These are phyloP conservation scores for Crambe crambe DNA, from an alignment of 37 sponge, comb jelly and placozoan genomes.

Conservation along the genomic window DNA sequence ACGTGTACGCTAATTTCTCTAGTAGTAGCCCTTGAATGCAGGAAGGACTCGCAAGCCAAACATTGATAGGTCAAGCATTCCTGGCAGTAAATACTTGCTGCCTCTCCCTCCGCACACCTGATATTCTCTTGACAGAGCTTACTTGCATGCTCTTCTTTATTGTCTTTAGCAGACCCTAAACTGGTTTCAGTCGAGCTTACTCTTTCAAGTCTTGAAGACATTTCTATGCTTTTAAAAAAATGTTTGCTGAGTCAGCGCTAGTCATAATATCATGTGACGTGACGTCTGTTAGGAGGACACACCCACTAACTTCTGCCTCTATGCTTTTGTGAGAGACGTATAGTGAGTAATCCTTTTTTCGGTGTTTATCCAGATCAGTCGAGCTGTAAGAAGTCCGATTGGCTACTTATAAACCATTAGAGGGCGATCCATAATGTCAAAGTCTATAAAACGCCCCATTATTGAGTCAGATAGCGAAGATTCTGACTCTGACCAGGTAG, in stretches of 20 bases:
- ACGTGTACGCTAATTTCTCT: conserved; percentile 19
- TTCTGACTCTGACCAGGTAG: conserved; percentile 72
- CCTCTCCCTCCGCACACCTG: background rate
- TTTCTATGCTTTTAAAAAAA: background rate
- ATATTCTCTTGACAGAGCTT: conserved; percentile 40
- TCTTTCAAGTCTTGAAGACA: background rate
- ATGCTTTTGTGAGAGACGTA: too few species aligned
- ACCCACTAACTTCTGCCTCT: too few species aligned
- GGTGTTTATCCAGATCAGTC: too few species aligned
- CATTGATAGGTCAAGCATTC: conserved; percentile 72
- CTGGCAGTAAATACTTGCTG: conserved; percentile 37
- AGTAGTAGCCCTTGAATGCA: conserved; percentile 68
- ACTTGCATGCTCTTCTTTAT: background rate
- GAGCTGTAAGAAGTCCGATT: background rate
- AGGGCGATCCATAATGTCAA: conserved; percentile 12
- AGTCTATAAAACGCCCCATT: conserved; percentile 56
- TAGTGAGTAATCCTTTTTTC: too few species aligned
- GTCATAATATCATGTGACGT: background rate
- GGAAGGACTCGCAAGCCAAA: conserved; percentile 28
- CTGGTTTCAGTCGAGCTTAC: background rate
- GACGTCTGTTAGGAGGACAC: too few species aligned
- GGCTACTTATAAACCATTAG: background rate
- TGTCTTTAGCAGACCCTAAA: background rate
- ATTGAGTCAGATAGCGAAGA: conserved; percentile 79
- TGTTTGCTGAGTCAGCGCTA: background rate